Conservation (phyloP, 2,888 invertebrate genomes). For the Zygogramma bicolorata region DNA sequence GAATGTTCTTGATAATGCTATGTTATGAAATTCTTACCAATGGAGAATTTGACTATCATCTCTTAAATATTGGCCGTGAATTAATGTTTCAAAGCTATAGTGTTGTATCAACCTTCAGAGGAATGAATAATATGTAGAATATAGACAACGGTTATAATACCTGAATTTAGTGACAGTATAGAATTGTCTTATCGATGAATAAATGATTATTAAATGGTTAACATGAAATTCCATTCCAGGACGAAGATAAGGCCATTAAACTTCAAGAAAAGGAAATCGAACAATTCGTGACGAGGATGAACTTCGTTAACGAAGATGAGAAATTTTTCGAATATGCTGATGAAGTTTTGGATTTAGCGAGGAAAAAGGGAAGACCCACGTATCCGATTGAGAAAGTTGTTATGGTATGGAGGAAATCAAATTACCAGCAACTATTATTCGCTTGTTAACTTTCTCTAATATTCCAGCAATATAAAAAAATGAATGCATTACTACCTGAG, state of each 20-base stretch:
- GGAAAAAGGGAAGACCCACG: conserved; percentile 63
- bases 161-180: no score
- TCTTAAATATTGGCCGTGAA: no score
- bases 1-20: no score
- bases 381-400: conserved; percentile 67
- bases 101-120: no score
- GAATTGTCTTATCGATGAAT: no score
- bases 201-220: neutral
- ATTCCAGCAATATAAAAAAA: conserved; percentile 31
- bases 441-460: neutral
- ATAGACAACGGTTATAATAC: no score
- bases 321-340: conserved; percentile 69
- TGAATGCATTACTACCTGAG: conserved; percentile 15
- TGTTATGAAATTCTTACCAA: no score
- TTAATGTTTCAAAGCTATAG: no score
- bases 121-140: no score
- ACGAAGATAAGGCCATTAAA: conserved; percentile 45
- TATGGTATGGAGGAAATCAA: conserved; percentile 49
- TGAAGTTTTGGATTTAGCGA: conserved; percentile 67
- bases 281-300: conserved; percentile 63
- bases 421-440: neutral
- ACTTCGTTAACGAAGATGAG: conserved; percentile 68
- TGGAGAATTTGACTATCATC: no score
- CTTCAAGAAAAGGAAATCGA: conserved; percentile 57
- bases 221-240: conserved; percentile 41